A percentile compares a stretch with the other conserved stretches of the same genome.
These are phyloP conservation scores for Lochmaea crataegi DNA, from an alignment of 2,888 invertebrate species.

Conservation along the genomic window DNA sequence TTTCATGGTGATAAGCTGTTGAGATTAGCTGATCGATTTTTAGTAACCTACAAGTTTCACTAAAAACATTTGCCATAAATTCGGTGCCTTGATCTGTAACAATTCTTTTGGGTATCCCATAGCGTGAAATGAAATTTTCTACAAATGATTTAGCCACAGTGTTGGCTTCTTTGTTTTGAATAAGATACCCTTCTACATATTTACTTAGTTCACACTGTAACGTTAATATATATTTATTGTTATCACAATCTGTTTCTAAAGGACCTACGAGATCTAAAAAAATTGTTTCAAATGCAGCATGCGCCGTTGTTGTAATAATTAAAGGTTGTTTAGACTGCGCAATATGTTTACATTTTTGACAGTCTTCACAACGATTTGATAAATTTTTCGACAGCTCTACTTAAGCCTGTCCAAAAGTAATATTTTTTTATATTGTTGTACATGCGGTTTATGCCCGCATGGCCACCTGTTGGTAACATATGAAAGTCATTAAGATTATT, in stretches of 20 bases:
- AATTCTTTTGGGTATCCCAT: slow-evolving; percentile 5
- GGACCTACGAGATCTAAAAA: slow-evolving; percentile 22
- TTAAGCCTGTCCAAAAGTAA: slow-evolving; percentile 8
- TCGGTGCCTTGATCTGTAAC: background rate
- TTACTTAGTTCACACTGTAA: slow-evolving; percentile 16
- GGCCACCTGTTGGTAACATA: background rate
- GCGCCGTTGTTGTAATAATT: background rate
- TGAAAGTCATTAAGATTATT: background rate
- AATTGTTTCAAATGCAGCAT: background rate
- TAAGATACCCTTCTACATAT: slow-evolving; percentile 9
- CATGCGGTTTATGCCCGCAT: background rate
- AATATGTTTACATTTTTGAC: background rate
- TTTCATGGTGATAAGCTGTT: slow-evolving; percentile 35
- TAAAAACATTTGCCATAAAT: background rate
- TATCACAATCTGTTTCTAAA: background rate
- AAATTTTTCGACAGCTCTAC: background rate
- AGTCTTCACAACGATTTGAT: background rate
- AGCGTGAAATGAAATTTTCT: background rate
- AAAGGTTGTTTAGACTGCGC: background rate
- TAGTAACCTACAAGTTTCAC: too few species aligned
- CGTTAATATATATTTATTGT: slow-evolving; percentile 7
- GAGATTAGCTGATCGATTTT: too few species aligned
- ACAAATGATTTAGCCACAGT: too few species aligned
- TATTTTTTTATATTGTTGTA: slow-evolving; percentile 9
- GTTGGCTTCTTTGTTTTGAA: too few species aligned